Evolutionary conservation across 2,797 vertebrate species (phyloP).

Genomic region (Podargus strigoides): DNA sequence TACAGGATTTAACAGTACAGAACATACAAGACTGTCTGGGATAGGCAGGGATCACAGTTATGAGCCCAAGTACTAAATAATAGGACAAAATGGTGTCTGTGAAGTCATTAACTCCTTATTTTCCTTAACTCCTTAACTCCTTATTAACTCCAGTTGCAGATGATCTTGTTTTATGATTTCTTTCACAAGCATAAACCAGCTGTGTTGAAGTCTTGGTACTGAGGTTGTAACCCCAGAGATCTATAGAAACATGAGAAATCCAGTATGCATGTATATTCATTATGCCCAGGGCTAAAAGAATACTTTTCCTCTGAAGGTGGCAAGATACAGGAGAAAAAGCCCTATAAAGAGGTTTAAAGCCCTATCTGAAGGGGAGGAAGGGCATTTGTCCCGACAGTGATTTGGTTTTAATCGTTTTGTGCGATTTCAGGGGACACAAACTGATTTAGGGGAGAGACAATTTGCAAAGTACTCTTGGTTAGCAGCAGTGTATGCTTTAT

Average conservation of each 20-base stretch:
- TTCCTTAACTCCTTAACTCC: too few relatives aligned
- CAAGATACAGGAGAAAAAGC: background rate
- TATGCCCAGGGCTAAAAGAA: background rate
- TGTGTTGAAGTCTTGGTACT: background rate
- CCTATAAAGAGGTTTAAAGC: slow-evolving; percentile 18
- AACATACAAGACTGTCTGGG: background rate
- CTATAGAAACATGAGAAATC: background rate
- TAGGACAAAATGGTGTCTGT: background rate
- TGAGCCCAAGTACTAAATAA: background rate
- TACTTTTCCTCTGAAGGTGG: background rate
- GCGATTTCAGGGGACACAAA: slow-evolving; percentile 16
- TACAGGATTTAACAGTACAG: background rate
- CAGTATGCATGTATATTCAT: background rate
- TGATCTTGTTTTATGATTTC: background rate
- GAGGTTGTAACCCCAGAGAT: background rate
- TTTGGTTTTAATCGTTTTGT: slow-evolving; percentile 59
- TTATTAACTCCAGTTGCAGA: too few relatives aligned
- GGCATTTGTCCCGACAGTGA: background rate
- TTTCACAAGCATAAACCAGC: background rate
- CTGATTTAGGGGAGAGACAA: slow-evolving; percentile 12
- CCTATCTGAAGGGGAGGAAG: background rate
- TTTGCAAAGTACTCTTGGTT: slow-evolving; percentile 23
- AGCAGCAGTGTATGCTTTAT: background rate
- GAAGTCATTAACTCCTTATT: background rate
- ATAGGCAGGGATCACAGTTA: background rate